phyloP scores from a whole-genome alignment of 1,140 invertebrate genomes.

The Pseudomyrmex cubaensis region DNA sequence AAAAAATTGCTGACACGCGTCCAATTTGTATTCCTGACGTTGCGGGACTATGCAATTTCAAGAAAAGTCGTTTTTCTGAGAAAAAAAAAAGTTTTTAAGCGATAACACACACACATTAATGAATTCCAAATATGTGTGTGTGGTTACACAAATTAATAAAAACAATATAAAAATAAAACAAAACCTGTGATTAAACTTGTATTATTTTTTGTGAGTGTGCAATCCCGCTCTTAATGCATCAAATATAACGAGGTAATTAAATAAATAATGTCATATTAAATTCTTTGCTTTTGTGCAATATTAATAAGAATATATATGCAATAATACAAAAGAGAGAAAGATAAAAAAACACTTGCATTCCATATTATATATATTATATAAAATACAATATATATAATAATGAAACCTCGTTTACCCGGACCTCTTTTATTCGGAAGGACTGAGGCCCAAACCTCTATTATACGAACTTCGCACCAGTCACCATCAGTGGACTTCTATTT shows the following conservation, averaged over 20 bases:
- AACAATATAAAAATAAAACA: neutral
- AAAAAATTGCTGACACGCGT: too few relatives aligned
- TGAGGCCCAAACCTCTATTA: too few relatives aligned
- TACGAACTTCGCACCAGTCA: too few relatives aligned
- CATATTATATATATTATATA: too few relatives aligned
- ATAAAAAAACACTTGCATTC: too few relatives aligned
- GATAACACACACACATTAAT: too few relatives aligned
- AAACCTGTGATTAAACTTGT: neutral
- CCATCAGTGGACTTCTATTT: too few relatives aligned
- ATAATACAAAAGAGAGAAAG: neutral
- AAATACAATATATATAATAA: too few relatives aligned
- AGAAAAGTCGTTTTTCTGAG: neutral
- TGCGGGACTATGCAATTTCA: slow-evolving; percentile 16
- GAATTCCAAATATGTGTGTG: neutral
- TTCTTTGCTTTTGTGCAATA: neutral
- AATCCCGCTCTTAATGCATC: neutral
- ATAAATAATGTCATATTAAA: neutral
- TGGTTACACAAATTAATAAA: neutral
- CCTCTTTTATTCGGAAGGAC: too few relatives aligned
- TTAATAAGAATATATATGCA: slow-evolving; percentile 6
- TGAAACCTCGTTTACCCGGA: too few relatives aligned
- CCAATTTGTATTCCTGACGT: neutral
- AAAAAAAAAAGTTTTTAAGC: too few relatives aligned
- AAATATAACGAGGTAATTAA: neutral
- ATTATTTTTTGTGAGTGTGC: slow-evolving; percentile 1